These are phyloP conservation scores for Tympanuchus pallidicinctus DNA, from an alignment of 2,113 vertebrate genomes.

Conservation along the genomic window DNA sequence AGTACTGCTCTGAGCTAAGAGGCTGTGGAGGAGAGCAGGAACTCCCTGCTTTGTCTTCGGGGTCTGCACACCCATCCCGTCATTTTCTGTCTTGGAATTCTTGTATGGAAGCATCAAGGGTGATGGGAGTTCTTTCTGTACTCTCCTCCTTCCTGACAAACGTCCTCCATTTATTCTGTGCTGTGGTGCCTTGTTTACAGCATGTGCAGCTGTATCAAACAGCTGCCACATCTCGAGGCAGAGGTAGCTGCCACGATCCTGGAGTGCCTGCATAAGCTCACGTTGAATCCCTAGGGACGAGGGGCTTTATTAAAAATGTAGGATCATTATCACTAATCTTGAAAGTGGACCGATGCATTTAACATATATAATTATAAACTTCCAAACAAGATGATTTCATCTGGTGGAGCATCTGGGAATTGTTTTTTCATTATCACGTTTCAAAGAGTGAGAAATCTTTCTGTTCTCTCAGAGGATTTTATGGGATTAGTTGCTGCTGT, in stretches of 20 bases:
- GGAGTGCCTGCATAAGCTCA: neutral
- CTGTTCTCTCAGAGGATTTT: neutral
- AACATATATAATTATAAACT: constrained; percentile 60
- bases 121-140: neutral
- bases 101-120: neutral
- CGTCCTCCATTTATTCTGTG: neutral
- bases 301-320: constrained; percentile 38
- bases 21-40: rapidly evolving
- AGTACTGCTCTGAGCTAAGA: neutral
- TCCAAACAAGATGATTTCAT: constrained; percentile 42
- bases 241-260: neutral
- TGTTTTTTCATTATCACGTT: constrained; percentile 42
- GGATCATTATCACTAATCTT: constrained; percentile 50
- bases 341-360: constrained; percentile 23
- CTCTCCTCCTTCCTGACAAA: neutral
- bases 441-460: constrained; percentile 37
- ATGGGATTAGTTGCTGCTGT: constrained; percentile 54
- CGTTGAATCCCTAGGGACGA: rapidly evolving
- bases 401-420: constrained; percentile 48
- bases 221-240: neutral
- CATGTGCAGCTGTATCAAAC: neutral
- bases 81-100: neutral
- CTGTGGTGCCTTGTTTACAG: neutral
- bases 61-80: neutral
- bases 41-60: neutral